Percentiles rank a stretch among this genome's conserved stretches.
Evolutionary conservation across 2,113 vertebrate species (phyloP).

Genomic region (Petaurus breviceps): DNA sequence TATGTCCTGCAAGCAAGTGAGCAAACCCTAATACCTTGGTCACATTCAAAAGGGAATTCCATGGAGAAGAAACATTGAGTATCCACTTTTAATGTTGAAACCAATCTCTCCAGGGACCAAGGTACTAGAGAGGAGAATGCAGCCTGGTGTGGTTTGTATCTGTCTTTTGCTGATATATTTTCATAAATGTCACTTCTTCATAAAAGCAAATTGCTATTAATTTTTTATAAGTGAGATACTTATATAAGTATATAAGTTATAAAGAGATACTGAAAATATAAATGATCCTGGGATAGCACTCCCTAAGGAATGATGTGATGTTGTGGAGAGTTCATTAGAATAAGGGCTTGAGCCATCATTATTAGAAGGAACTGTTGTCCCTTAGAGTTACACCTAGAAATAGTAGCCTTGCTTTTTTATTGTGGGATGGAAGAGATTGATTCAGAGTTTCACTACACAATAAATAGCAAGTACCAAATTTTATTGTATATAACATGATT

Average conservation of each 20-base stretch:
- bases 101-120: background rate
- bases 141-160: background rate
- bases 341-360: background rate
- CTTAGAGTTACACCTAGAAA: background rate
- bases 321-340: background rate
- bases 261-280: background rate
- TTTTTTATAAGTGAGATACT: background rate
- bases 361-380: background rate
- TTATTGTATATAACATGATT: background rate
- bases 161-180: background rate
- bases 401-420: background rate
- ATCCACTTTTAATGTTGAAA: background rate
- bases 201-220: background rate
- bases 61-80: background rate
- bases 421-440: background rate
- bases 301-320: background rate
- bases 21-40: background rate
- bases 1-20: background rate
- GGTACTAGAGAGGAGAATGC: background rate
- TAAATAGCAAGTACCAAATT: background rate
- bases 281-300: background rate
- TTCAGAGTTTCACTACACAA: background rate
- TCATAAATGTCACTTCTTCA: background rate
- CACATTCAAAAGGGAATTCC: rapidly evolving
- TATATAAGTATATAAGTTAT: too few species aligned